A percentile compares a stretch with the other conserved stretches of the same genome.
Conservation (phyloP, 1,140 invertebrate genomes). For the Sipha flava region DNA sequence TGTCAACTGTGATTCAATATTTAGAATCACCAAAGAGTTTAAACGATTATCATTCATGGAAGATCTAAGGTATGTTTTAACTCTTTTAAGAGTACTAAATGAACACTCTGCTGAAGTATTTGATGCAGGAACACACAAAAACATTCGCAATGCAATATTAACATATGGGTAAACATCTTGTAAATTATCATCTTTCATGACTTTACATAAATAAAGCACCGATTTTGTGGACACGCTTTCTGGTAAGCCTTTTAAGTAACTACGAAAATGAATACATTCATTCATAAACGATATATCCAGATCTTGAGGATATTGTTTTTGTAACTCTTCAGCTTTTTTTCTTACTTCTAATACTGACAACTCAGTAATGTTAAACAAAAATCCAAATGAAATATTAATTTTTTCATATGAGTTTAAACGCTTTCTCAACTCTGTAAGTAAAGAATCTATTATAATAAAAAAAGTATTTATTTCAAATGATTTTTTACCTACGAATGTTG, state of each 20-base stretch:
- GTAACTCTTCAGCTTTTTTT: neutral
- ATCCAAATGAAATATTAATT: neutral
- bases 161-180: neutral
- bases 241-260: neutral
- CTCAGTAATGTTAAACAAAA: neutral
- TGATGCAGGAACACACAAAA: neutral
- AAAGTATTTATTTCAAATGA: neutral
- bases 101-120: neutral
- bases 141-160: neutral
- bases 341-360: neutral
- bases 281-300: neutral
- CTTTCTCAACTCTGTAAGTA: neutral
- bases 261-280: neutral
- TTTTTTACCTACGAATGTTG: neutral
- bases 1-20: too few relatives aligned
- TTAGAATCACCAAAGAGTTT: too few relatives aligned
- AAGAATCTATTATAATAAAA: neutral
- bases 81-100: neutral
- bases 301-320: neutral
- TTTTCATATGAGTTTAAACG: neutral
- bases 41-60: too few relatives aligned
- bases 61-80: neutral
- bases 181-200: neutral
- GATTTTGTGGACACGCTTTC: neutral
- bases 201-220: neutral